phyloP scores from a whole-genome alignment of 2,113 vertebrate species.

The Pongo abelii region DNA sequence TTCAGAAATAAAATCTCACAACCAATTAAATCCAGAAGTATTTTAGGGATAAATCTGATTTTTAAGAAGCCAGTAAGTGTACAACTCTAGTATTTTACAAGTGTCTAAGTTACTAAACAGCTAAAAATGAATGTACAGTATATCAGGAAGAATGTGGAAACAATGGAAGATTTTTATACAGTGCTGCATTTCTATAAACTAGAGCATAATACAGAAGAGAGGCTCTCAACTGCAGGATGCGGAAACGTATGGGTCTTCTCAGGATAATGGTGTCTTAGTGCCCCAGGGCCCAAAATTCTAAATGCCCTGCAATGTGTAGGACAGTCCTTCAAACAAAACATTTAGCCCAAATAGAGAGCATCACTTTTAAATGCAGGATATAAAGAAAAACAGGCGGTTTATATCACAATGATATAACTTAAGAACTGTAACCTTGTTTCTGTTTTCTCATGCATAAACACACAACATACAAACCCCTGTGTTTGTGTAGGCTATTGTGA shows the following conservation, averaged over 20 bases:
- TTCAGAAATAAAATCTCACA: constrained; percentile 39
- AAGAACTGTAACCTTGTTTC: neutral
- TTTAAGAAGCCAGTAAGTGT: neutral
- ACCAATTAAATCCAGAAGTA: neutral
- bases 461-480: neutral
- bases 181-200: neutral
- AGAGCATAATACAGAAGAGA: neutral
- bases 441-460: neutral
- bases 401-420: neutral
- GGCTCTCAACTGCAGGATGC: neutral
- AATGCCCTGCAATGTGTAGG: neutral
- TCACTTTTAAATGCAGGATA: neutral
- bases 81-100: neutral
- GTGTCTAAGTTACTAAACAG: neutral
- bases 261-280: neutral
- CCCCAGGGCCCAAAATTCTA: neutral
- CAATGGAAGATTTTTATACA: neutral
- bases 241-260: neutral
- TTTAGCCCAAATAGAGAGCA: neutral
- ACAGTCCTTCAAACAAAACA: neutral
- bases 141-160: neutral
- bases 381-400: neutral
- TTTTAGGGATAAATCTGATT: neutral
- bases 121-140: neutral
- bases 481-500: no score